phyloP scores from a whole-genome alignment of 2,797 vertebrate species.

The Falco peregrinus region DNA sequence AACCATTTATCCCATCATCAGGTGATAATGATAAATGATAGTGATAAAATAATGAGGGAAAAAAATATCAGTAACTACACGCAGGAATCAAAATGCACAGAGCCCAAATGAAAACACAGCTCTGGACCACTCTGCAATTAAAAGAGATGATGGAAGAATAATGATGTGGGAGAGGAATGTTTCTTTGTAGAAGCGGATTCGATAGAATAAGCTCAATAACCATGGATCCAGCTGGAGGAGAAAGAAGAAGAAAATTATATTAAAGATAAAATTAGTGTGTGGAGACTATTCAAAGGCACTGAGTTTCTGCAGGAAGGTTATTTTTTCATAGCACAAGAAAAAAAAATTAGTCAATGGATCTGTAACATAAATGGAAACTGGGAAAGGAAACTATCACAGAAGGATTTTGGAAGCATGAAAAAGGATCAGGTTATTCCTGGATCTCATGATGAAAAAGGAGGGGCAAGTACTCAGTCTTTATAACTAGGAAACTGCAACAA shows the following conservation, averaged over 20 bases:
- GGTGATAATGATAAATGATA: background rate
- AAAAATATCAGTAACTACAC: background rate
- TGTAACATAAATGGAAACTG: background rate
- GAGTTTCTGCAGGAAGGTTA: background rate
- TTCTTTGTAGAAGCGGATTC: background rate
- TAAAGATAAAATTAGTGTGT: background rate
- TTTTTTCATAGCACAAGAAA: background rate
- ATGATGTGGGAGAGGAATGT: background rate
- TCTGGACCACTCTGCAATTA: background rate
- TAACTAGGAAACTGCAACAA: background rate
- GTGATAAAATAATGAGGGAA: background rate
- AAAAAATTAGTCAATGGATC: background rate
- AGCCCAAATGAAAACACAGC: background rate
- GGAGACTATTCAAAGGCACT: background rate
- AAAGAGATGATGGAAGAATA: background rate
- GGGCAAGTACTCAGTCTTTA: background rate
- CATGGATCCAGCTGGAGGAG: background rate
- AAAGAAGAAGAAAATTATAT: background rate
- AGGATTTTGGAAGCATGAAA: background rate
- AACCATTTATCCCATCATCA: background rate
- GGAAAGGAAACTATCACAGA: background rate
- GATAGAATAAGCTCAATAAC: background rate
- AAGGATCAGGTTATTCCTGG: background rate
- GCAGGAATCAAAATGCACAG: slow-evolving; percentile 12
- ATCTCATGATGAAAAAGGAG: background rate